These are phyloP conservation scores for Sitobion miscanthi DNA, from an alignment of 1,140 invertebrate genomes.

Conservation along the genomic window DNA sequence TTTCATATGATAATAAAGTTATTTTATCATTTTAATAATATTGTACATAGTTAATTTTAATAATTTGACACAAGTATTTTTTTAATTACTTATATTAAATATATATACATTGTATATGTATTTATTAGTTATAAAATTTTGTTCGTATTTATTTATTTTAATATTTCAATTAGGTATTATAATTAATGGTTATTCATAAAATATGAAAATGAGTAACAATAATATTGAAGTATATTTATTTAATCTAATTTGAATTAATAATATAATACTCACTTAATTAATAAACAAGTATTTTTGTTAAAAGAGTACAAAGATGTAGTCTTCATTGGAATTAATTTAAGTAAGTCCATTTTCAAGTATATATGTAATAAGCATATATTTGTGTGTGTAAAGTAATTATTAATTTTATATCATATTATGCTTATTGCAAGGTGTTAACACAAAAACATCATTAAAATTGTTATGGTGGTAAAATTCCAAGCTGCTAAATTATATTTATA, in stretches of 20 bases:
- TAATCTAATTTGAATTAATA: not conserved
- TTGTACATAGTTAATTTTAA: constrained; percentile 35
- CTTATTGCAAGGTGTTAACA: not conserved
- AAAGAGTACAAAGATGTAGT: constrained; percentile 14
- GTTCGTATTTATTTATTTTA: not conserved
- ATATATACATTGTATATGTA: not conserved
- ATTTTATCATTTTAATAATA: constrained; percentile 38
- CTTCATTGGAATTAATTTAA: not conserved
- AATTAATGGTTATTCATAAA: not conserved
- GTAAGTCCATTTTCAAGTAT: not conserved
- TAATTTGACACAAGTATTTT: constrained; percentile 32
- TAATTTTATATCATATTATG: not conserved
- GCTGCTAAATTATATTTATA: not conserved
- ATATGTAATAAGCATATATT: not conserved
- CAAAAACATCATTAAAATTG: not conserved
- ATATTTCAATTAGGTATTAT: constrained; percentile 8
- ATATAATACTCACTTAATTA: not conserved
- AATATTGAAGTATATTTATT: not conserved
- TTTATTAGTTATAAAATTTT: constrained; percentile 4
- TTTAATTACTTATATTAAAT: constrained; percentile 14
- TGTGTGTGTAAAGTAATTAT: not conserved
- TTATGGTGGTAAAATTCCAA: not conserved
- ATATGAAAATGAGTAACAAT: not conserved
- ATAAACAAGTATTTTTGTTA: not conserved
- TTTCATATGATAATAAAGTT: constrained; percentile 43